phyloP scores from a whole-genome alignment of 2,113 vertebrate species.

The Cavia aperea region DNA sequence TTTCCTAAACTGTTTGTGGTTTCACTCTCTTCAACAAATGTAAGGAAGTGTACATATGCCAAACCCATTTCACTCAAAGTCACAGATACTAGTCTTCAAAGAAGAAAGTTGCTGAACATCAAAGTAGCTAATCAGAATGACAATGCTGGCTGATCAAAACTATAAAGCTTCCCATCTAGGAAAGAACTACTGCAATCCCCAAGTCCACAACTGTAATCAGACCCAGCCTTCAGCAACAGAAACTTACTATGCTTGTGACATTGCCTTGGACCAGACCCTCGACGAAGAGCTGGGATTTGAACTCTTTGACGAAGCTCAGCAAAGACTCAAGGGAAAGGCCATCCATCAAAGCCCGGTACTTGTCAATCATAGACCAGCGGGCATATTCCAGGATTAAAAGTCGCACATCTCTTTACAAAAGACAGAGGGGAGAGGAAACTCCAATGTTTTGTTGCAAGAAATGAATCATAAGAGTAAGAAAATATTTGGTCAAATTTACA shows the following conservation, averaged over 20 bases:
- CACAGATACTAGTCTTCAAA: neutral
- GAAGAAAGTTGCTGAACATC: neutral
- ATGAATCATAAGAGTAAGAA: conserved; percentile 9
- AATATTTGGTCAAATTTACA: conserved; percentile 13
- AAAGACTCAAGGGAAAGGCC: conserved; percentile 84
- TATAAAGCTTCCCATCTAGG: neutral
- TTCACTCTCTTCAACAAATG: conserved; percentile 26
- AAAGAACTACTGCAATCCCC: neutral
- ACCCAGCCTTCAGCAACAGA: neutral
- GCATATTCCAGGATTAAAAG: conserved; percentile 88
- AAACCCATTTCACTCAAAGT: neutral
- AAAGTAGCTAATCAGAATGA: neutral
- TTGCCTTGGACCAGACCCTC: conserved; percentile 96
- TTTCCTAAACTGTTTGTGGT: neutral
- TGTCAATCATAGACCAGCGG: conserved; percentile 95
- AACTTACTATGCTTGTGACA: conserved; percentile 87
- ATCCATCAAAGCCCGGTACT: conserved; percentile 84
- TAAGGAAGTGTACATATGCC: neutral
- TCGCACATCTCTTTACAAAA: conserved; percentile 83
- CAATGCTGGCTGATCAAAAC: neutral
- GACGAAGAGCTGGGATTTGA: conserved; percentile 87
- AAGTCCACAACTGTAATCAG: neutral
- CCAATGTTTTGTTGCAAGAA: neutral
- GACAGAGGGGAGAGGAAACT: neutral
- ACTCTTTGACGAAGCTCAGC: conserved; percentile 80